Percentiles rank a stretch among this genome's conserved stretches.
phyloP scores from a whole-genome alignment of 2,888 invertebrate genomes.

The Fragum whitleyi region DNA sequence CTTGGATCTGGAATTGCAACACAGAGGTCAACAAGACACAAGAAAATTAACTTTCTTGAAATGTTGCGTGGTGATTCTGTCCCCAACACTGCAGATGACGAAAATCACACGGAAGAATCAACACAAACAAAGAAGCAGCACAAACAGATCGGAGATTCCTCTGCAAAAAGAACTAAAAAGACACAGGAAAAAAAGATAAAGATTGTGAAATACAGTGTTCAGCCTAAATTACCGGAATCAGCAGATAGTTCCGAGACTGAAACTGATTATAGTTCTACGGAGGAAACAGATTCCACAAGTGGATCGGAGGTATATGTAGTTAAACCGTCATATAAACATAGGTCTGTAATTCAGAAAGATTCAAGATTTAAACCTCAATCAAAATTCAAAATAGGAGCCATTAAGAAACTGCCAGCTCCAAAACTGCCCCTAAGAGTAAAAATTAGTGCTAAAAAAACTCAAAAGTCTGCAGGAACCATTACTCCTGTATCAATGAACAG shows the following conservation, averaged over 20 bases:
- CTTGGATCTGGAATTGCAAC: background rate
- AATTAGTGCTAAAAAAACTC: conserved; percentile 35
- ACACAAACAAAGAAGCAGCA: conserved; percentile 16
- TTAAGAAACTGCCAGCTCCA: conserved; percentile 19
- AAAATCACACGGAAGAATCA: conserved; percentile 15
- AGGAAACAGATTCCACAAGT: conserved; percentile 43
- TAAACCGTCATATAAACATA: conserved; percentile 29
- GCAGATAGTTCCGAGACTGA: conserved; percentile 56
- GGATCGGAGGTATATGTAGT: conserved; percentile 36
- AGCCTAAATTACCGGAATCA: conserved; percentile 30
- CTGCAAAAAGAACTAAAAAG: conserved; percentile 11
- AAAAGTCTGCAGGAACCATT: conserved; percentile 28
- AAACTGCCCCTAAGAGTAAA: conserved; percentile 49
- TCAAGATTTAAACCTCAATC: conserved; percentile 17
- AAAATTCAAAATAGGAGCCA: conserved; percentile 30
- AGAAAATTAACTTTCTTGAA: conserved; percentile 82
- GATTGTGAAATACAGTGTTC: conserved; percentile 49
- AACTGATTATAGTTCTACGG: conserved; percentile 34
- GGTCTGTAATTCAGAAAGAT: conserved; percentile 18
- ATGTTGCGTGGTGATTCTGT: conserved; percentile 78
- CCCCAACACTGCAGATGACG: conserved; percentile 45
- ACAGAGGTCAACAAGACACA: conserved; percentile 73
- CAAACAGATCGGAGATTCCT: background rate
- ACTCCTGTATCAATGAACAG: conserved; percentile 21
- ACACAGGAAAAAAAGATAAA: conserved; percentile 40